phyloP scores from a whole-genome alignment of 2,113 vertebrate species.

The Peromyscus maniculatus region DNA sequence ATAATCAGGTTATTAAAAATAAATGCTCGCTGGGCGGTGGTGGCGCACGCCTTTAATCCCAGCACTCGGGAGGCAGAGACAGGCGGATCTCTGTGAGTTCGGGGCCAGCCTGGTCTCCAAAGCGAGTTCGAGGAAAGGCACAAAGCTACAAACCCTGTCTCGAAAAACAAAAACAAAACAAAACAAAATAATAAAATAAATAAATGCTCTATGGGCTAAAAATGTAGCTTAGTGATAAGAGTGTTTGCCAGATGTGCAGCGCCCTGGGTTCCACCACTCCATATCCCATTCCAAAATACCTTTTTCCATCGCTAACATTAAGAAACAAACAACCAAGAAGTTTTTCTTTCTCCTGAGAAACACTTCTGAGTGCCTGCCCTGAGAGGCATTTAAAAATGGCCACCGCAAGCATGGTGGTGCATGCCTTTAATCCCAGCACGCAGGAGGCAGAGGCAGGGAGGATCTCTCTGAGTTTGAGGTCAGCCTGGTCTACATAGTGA shows the following conservation, averaged over 20 bases:
- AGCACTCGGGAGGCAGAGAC: no score
- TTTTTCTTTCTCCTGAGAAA: neutral
- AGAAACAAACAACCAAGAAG: neutral
- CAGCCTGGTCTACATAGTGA: neutral
- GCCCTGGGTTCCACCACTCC: neutral
- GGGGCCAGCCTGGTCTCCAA: no score
- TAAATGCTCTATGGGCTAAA: neutral
- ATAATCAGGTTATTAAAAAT: slow-evolving; percentile 13
- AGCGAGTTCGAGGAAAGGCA: no score
- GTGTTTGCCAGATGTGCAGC: no score
- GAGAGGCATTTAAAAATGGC: neutral
- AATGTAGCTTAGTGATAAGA: neutral
- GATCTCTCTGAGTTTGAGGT: neutral
- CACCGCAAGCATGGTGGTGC: neutral
- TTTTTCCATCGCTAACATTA: neutral
- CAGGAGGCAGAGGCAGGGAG: neutral
- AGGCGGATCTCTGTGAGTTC: no score
- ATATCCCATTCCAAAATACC: neutral
- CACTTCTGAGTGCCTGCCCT: neutral
- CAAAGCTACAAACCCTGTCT: no score
- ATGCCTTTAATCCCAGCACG: neutral
- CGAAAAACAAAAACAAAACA: no score
- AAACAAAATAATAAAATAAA: neutral
- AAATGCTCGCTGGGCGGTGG: no score
- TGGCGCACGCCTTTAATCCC: no score